phyloP scores from a whole-genome alignment of 2,888 invertebrate species.

The Protula sp. region DNA sequence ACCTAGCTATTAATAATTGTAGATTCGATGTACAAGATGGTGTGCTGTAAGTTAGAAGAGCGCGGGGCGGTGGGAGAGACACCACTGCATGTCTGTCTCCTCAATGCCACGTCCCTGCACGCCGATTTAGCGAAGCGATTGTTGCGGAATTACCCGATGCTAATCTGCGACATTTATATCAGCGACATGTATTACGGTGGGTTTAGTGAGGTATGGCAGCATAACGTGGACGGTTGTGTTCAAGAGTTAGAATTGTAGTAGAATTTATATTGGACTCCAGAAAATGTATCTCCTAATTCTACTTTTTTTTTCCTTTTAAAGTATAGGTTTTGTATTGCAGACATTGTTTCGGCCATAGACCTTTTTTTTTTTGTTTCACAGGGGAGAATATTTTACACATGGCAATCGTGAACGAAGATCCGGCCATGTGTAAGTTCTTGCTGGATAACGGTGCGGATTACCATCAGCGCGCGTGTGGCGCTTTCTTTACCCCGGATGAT shows the following conservation, averaged over 20 bases:
- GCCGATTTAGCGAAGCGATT: slow-evolving; percentile 90
- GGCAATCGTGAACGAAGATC: slow-evolving; percentile 97
- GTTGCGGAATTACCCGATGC: slow-evolving; percentile 84
- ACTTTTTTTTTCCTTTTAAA: too few species aligned
- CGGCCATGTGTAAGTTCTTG: slow-evolving; percentile 92
- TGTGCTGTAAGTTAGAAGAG: slow-evolving; percentile 88
- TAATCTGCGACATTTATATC: slow-evolving; percentile 93
- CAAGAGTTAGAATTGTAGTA: too few species aligned
- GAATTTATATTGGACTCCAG: too few species aligned
- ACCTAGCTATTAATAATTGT: too few species aligned
- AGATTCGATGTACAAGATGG: slow-evolving; percentile 65
- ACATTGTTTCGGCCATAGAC: too few species aligned
- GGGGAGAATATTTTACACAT: slow-evolving; percentile 92
- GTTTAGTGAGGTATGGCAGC: too few species aligned
- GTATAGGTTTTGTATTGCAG: too few species aligned
- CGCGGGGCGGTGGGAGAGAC: slow-evolving; percentile 95
- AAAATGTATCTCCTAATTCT: too few species aligned
- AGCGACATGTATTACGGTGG: slow-evolving; percentile 94
- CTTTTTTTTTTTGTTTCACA: slow-evolving; percentile 50
- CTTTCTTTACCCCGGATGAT: slow-evolving; percentile 97
- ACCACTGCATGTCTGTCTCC: slow-evolving; percentile 83
- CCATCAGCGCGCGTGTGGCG: slow-evolving; percentile 84
- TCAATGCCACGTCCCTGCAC: slow-evolving; percentile 85
- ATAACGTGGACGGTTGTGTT: too few species aligned
- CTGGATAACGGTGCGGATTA: slow-evolving; percentile 86